Percentiles rank a stretch among this genome's conserved stretches.
These are phyloP conservation scores for Mola mola DNA, from an alignment of 2,113 vertebrate genomes.

Conservation along the genomic window DNA sequence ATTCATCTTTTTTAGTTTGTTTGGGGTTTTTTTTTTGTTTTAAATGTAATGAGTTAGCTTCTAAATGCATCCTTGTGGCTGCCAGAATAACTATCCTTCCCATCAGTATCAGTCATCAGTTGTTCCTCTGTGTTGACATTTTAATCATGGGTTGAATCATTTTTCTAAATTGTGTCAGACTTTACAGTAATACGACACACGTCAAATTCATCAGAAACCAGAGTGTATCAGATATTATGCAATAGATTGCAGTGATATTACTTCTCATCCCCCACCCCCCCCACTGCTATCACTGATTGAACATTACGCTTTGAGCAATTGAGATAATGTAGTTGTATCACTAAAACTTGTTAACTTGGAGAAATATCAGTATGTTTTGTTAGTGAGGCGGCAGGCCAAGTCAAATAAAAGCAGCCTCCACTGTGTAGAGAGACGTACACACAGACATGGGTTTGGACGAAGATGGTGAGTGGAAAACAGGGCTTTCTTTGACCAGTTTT, in stretches of 20 bases:
- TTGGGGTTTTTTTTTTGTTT: neutral
- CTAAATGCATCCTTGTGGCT: constrained; percentile 1
- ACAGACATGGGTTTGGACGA: constrained; percentile 74
- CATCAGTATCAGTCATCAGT: neutral
- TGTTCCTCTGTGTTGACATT: neutral
- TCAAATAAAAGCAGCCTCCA: constrained; percentile 66
- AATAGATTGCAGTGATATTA: constrained; percentile 12
- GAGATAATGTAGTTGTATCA: constrained; percentile 41
- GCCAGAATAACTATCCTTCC: neutral
- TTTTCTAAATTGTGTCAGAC: too few relatives aligned
- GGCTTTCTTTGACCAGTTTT: constrained; percentile 77
- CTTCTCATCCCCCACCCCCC: constrained; percentile 10
- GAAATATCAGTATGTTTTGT: constrained; percentile 67
- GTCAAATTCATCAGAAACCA: too few relatives aligned
- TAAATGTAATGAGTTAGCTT: constrained; percentile 15
- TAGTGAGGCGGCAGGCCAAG: constrained; percentile 54
- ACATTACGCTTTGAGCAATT: constrained; percentile 21
- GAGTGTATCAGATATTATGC: constrained; percentile 15
- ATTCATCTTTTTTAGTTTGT: constrained; percentile 30
- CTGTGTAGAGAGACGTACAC: constrained; percentile 48
- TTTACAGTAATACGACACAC: too few relatives aligned
- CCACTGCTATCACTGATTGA: constrained; percentile 25
- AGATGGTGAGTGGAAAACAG: constrained; percentile 74
- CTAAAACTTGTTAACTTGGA: constrained; percentile 53
- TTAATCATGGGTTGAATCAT: too few relatives aligned